Evolutionary conservation across 2,797 vertebrate species (phyloP).

Genomic region (Eremophila alpestris): DNA sequence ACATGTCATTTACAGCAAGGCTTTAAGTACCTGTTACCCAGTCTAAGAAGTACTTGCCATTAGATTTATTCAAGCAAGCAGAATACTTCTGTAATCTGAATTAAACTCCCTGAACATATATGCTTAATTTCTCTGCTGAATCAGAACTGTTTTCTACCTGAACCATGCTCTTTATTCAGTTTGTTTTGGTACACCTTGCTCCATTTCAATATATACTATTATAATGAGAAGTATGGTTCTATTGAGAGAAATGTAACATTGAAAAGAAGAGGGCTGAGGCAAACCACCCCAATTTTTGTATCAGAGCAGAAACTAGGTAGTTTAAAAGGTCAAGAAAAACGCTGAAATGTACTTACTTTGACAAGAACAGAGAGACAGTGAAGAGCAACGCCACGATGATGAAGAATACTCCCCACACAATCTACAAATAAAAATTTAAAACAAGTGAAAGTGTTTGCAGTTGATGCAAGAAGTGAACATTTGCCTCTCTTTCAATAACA

Average conservation of each 20-base stretch:
- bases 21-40: background rate
- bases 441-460: background rate
- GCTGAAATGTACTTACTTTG: conserved; percentile 87
- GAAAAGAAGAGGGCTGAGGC: background rate
- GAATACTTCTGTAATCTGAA: background rate
- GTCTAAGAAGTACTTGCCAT: background rate
- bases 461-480: background rate
- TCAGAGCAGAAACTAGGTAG: background rate
- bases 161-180: background rate
- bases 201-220: background rate
- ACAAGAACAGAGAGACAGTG: conserved; percentile 91
- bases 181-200: background rate
- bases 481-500: background rate
- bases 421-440: conserved; percentile 77
- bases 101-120: background rate
- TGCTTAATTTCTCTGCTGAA: background rate
- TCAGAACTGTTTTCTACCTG: background rate
- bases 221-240: background rate
- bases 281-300: background rate
- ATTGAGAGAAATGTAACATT: background rate
- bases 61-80: background rate
- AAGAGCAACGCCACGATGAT: conserved; percentile 94
- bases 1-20: background rate
- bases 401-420: conserved; percentile 91
- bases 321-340: conserved; percentile 1